phyloP scores from a whole-genome alignment of 2,797 vertebrate genomes.

The Diplodus sargus region DNA sequence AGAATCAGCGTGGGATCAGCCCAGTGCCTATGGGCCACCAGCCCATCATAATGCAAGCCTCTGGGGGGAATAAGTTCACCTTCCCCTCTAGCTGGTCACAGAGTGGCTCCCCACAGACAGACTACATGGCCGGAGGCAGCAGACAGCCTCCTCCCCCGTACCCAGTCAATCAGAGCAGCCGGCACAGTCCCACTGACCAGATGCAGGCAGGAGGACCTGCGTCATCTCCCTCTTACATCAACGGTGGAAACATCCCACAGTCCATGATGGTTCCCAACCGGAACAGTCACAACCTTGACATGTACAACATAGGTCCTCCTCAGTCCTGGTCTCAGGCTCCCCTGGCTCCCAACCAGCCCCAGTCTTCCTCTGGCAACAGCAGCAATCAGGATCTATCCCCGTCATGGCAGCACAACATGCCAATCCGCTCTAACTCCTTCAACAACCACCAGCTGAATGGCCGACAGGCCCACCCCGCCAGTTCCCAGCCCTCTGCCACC shows the following conservation, averaged over 20 bases:
- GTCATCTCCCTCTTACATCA: slow-evolving; percentile 89
- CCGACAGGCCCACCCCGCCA: slow-evolving; percentile 84
- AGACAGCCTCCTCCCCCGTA: slow-evolving; percentile 95
- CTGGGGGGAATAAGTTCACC: slow-evolving; percentile 91
- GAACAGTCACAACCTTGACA: slow-evolving; percentile 95
- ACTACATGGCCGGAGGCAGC: slow-evolving; percentile 87
- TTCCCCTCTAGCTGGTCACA: slow-evolving; percentile 91
- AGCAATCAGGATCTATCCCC: slow-evolving; percentile 89
- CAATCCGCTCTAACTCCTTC: slow-evolving; percentile 95
- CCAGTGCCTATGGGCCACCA: slow-evolving; percentile 92
- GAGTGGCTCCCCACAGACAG: slow-evolving; percentile 89
- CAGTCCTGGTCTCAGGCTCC: slow-evolving; percentile 90
- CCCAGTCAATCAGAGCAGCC: slow-evolving; percentile 87
- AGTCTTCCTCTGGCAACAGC: slow-evolving; percentile 84
- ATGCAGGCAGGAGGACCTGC: slow-evolving; percentile 89
- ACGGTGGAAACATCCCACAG: slow-evolving; percentile 90
- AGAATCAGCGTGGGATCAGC: slow-evolving; percentile 91
- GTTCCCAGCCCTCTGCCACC: slow-evolving; percentile 93
- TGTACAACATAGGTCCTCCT: slow-evolving; percentile 87
- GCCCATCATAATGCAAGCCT: slow-evolving; percentile 96
- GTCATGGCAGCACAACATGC: slow-evolving; percentile 88
- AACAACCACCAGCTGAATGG: slow-evolving; percentile 88
- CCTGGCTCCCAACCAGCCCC: slow-evolving; percentile 83
- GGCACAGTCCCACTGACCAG: slow-evolving; percentile 91
- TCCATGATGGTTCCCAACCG: slow-evolving; percentile 91